phyloP scores from a whole-genome alignment of 2,888 invertebrate genomes.

The Noctua janthina region DNA sequence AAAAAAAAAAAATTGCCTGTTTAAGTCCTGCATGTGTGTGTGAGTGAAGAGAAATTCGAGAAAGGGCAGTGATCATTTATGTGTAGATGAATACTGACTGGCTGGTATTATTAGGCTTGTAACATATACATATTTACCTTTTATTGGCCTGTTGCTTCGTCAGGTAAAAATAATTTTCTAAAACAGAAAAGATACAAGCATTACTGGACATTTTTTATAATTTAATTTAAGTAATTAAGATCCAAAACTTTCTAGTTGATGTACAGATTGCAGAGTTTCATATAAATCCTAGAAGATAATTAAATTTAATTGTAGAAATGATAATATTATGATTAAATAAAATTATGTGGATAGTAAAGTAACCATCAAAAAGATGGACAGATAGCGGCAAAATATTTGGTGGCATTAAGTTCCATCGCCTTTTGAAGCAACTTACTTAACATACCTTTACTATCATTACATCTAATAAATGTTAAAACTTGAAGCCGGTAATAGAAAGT shows the following conservation, averaged over 20 bases:
- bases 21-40: background rate
- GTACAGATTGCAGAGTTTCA: conserved; percentile 26
- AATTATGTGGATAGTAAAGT: conserved; percentile 49
- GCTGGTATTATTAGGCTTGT: background rate
- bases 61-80: background rate
- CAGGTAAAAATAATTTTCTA: no score
- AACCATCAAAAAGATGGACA: conserved; percentile 41
- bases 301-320: conserved; percentile 34
- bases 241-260: conserved; percentile 27
- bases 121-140: background rate
- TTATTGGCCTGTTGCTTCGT: background rate
- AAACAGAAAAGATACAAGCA: background rate
- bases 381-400: conserved; percentile 53
- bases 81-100: background rate
- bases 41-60: background rate
- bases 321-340: conserved; percentile 45
- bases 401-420: conserved; percentile 43
- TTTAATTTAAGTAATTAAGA: background rate
- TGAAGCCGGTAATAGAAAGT: conserved; percentile 44
- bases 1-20: background rate
- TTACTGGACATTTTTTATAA: background rate
- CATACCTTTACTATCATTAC: conserved; percentile 57
- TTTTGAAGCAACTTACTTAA: conserved; percentile 51
- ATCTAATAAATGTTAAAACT: conserved; percentile 54
- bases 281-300: conserved; percentile 27